Evolutionary conservation across 2,888 invertebrate species (phyloP).

Genomic region (Drosophila prolongata): DNA sequence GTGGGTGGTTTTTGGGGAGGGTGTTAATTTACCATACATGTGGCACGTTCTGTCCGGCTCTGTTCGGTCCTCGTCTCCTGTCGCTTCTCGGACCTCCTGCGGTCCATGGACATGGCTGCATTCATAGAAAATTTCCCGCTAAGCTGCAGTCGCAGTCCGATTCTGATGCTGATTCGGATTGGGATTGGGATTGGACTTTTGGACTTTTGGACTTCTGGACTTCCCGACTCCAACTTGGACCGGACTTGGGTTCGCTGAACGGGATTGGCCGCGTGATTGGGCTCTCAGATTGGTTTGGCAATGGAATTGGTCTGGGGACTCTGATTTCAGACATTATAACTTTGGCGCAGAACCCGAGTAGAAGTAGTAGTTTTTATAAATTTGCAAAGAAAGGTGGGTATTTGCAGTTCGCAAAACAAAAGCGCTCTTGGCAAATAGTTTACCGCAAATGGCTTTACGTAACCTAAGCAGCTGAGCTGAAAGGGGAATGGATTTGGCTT

Average conservation of each 20-base stretch:
- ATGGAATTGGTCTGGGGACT: slow-evolving; percentile 20
- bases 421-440: not conserved
- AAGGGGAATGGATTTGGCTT: slow-evolving; percentile 5
- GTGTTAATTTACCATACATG: slow-evolving; percentile 50
- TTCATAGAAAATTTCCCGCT: slow-evolving; percentile 57
- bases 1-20: slow-evolving; percentile 1
- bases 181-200: slow-evolving; percentile 1
- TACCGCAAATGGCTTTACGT: slow-evolving; percentile 12
- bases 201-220: not conserved
- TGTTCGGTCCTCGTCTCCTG: slow-evolving; percentile 2
- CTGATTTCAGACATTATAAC: slow-evolving; percentile 53
- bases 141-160: slow-evolving; percentile 52
- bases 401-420: slow-evolving; percentile 6
- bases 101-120: slow-evolving; percentile 46
- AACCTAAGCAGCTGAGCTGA: slow-evolving; percentile 29
- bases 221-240: not conserved
- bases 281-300: slow-evolving; percentile 14
- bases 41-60: slow-evolving; percentile 16
- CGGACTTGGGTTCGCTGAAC: slow-evolving; percentile 10
- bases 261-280: slow-evolving; percentile 4
- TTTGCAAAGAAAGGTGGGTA: not conserved
- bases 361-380: slow-evolving; percentile 12
- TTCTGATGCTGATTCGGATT: slow-evolving; percentile 16
- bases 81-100: slow-evolving; percentile 28
- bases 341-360: slow-evolving; percentile 36